Base-by-base conservation (phyloP, 1,140 invertebrate species). In the Drosophila melanica region DNA sequence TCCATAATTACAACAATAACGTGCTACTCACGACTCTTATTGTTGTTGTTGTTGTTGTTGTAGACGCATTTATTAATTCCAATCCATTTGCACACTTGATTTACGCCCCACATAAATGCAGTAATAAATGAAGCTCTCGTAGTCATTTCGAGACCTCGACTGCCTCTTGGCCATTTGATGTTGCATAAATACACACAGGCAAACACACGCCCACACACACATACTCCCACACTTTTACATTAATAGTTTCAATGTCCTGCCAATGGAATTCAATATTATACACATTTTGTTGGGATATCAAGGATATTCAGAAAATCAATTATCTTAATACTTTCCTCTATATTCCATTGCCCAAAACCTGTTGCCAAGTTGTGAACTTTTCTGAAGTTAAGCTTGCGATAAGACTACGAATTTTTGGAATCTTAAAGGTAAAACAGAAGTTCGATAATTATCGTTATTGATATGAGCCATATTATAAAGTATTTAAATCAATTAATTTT, bases 31-130 rank as follows among this genome's bases (percentile, higher is more conserved):
- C 68, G 48, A 23, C 50, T 58, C 18, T 42, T 20, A 42, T 63
- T 41, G n/a, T 37, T 65, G 48, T 63, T 41, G n/a, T 37, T 65
- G 20, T 41, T 41, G 44, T 51, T 44, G 23, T 9, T 54, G 35
- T 23, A 67, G 74, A 81, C 77, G 77, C 84, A 89, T 89, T 89
- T 89, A 89, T 89, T 89, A 89, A 89, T 89, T 89, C 84, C 84
- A 77, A 89, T 87, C 84, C 84, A 89, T 89, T 89, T 89, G 73
- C 79, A 75, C 57, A 77, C 73, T 78, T 89, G 84, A 89, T 89
- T 89, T 89, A 89, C 84, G 84, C 57, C 63, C 48, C 66, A 71
- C 77, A 89, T 89, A 89, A 89, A 89, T 84, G 70, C 66, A 74
- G 73, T 84, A 80, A 89, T 89, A 89, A 89, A 89, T 84, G 73